A percentile compares a stretch with the other conserved stretches of the same genome.
Conservation (phyloP, 2,113 vertebrate genomes). For the Addax nasomaculatus region DNA sequence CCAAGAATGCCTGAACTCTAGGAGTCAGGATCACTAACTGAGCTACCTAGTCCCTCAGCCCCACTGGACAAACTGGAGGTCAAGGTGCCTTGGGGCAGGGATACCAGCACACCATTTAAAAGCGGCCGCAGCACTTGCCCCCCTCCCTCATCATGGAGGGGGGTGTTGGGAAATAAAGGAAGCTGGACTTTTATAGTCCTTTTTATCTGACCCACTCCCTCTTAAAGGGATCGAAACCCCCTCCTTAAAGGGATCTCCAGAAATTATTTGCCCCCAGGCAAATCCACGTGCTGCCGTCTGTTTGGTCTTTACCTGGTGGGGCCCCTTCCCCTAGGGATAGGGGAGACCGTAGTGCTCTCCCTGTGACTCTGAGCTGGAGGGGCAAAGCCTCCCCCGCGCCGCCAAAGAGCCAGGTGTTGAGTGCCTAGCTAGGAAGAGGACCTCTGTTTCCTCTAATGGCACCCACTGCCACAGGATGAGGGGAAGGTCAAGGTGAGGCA, state of each 20-base stretch:
- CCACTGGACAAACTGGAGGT: background rate
- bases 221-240: slow-evolving; percentile 65
- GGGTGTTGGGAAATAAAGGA: slow-evolving; percentile 34
- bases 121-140: background rate
- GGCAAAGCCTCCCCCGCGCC: background rate
- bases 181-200: slow-evolving; percentile 68
- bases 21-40: background rate
- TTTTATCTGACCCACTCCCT: slow-evolving; percentile 58
- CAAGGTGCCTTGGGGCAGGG: background rate
- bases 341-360: background rate
- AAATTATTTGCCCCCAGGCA: slow-evolving; percentile 69
- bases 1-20: background rate
- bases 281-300: slow-evolving; percentile 20
- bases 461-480: background rate
- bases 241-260: slow-evolving; percentile 69
- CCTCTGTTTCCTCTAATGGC: background rate
- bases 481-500: background rate
- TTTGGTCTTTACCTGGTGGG: slow-evolving; percentile 40
- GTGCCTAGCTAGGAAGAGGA: slow-evolving; percentile 3
- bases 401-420: slow-evolving; percentile 32
- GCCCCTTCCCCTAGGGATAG: background rate
- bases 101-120: slow-evolving; percentile 15
- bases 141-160: slow-evolving; percentile 12
- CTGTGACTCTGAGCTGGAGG: background rate
- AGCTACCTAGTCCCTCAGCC: slow-evolving; percentile 26